Evolutionary conservation across 2,888 invertebrate genomes (phyloP), one percentile per base, ranked within the genome.

Genomic region (Stenurella melanura): DNA sequence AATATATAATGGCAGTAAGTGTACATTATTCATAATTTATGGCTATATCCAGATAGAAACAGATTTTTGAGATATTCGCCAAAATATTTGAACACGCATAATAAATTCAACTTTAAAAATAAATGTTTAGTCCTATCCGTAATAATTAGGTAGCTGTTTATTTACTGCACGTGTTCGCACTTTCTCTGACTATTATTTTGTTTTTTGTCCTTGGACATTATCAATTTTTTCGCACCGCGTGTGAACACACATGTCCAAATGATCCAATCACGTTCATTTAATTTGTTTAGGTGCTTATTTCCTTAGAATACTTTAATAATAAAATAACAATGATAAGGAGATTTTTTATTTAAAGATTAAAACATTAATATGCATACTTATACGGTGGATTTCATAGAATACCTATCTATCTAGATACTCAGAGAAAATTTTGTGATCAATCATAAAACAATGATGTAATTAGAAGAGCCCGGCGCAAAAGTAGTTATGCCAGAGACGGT

Each of bases 171-270:
- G 61, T 63, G 61, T 63, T 34, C 61, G 26, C 30, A 63, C 30
- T 63, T 34, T 63, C 61, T 34, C 9, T 15, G n/a, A n/a, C 34
- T 63, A n/a, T 34, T 34, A 34, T 26, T 63, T 30, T 63, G 61
- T 63, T 63, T 63, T 63, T 63, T 17, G 61, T 34, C 61, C 61
- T 63, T 63, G 61, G 15, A 30, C 34, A 34, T 63, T 34, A 34
- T 34, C 61, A 30, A 26, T 26, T 26, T 60, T 60, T 26, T 60
- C 21, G 12, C 12, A 58, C 15, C 50, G 50, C 50, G 6, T 15
- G 5, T n/a, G 15, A 15, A 15, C 6, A n/a, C 50, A n/a, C 15
- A 50, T 50, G 50, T 50, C 42, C 15, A 42, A 42, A 42, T 42
- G 50, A 6, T 7, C n/a, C 15, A 50, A 50, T 50, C n/a, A 50